These are phyloP conservation scores for Eretmocerus hayati DNA, from an alignment of 2,888 invertebrate genomes.

Conservation along the genomic window DNA sequence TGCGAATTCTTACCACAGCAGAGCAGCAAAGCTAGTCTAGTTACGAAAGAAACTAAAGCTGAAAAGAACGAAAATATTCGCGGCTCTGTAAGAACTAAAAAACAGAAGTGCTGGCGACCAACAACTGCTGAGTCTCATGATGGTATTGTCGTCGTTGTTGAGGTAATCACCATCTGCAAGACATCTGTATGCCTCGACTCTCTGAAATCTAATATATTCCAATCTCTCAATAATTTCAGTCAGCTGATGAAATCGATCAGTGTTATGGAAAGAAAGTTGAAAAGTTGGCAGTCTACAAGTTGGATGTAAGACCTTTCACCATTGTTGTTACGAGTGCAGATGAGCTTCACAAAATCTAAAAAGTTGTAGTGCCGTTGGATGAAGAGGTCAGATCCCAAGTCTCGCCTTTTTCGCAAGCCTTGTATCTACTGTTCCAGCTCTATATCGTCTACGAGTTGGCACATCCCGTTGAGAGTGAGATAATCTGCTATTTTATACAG, in stretches of 20 bases:
- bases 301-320: not conserved
- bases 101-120: not conserved
- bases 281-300: not conserved
- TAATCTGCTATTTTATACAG: constrained; percentile 6
- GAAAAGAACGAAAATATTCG: too few relatives aligned
- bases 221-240: not conserved
- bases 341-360: not conserved
- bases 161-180: too few relatives aligned
- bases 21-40: not conserved
- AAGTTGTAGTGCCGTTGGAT: not conserved
- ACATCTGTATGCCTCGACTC: not conserved
- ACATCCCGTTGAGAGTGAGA: constrained; percentile 10
- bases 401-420: constrained; percentile 2
- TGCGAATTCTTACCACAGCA: not conserved
- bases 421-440: constrained; percentile 4
- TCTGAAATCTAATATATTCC: not conserved
- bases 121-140: not conserved
- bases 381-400: constrained; percentile 1
- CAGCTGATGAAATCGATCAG: not conserved
- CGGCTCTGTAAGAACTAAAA: too few relatives aligned
- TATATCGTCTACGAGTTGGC: constrained; percentile 5
- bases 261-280: not conserved
- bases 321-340: not conserved
- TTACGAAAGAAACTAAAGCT: not conserved
- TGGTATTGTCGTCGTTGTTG: not conserved